Evolutionary conservation across 2,888 invertebrate genomes (phyloP).

Genomic region (Omphaloscelis lunosa): DNA sequence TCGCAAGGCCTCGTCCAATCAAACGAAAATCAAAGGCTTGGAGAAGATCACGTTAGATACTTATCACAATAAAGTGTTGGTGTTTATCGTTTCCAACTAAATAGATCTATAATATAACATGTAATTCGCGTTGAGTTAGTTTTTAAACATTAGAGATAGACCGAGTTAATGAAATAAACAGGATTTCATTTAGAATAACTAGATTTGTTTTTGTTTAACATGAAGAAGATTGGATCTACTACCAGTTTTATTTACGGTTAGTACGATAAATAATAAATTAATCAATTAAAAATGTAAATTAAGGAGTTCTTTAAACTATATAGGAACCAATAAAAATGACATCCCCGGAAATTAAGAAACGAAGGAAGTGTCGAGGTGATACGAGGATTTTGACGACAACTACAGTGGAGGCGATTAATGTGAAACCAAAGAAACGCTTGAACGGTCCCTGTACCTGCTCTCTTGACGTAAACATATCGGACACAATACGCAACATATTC

Average conservation of each 20-base stretch:
- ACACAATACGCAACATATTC: constrained; percentile 86
- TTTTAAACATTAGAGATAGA: background rate
- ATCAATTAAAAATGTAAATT: background rate
- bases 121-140: background rate
- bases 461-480: constrained; percentile 83
- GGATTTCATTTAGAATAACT: background rate
- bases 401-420: constrained; percentile 82
- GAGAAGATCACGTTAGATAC: no score
- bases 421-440: constrained; percentile 77
- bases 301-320: background rate
- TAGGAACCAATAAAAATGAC: constrained; percentile 79
- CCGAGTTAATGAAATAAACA: background rate
- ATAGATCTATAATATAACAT: background rate
- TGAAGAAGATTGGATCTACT: no score
- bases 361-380: constrained; percentile 71
- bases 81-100: background rate
- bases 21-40: no score
- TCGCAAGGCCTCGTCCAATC: no score
- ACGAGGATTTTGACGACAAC: constrained; percentile 82
- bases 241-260: background rate
- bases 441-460: constrained; percentile 86
- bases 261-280: background rate
- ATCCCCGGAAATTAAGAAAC: constrained; percentile 72
- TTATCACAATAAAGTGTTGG: no score
- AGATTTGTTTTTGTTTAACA: background rate